Base-by-base conservation (phyloP, 2,797 vertebrate genomes). In the Liasis olivaceus region DNA sequence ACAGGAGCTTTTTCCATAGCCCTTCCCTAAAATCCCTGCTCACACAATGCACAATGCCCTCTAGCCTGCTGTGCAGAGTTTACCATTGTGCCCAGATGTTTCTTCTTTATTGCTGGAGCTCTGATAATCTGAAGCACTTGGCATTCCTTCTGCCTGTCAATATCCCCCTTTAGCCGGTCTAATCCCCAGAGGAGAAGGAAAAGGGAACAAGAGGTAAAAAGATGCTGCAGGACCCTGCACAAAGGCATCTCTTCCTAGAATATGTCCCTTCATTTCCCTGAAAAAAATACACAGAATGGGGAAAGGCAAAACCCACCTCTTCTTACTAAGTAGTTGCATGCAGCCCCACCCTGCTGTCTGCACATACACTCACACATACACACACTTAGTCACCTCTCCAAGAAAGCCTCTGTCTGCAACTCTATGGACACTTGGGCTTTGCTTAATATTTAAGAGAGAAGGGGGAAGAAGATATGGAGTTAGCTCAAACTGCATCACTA, bases 371-470 rank as follows among this genome's bases (percentile, higher is more conserved):
- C 17, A 15, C 42, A n/a, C 20, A 28, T 0, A 58, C 2, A 42
- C 7, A 59, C 69, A 22, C 15, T 81, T 8, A 20, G 86, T 90
- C 91, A 91, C 93, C 92, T 95, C 94, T 90, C 93, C 60, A 17
- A 60, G 89, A 72, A 88, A 77, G 85, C 2, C 4, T 2, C 62
- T 47, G 85, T 14, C 47, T 7, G 62, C 31, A 24, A 60, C 66
- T 28, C 72, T 12, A 7, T 28, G 11, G 31, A 9, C 7, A 1
- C n/a, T 89, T 7, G 60, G 72, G 63, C 24, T 7, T 58, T 56
- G 87, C 88, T 93, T 87, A 92, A 92, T 93, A 93, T 89, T 92
- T 77, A 60, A 90, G 77, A 58, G n/a, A n/a, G 31, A 54, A 12
- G 13, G 7, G 26, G 26, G 59, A 62, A 31, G 31, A 17, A 88